Evolutionary conservation across 2,797 vertebrate genomes (phyloP), one percentile per base, ranked within the genome.

Genomic region (Trachops cirrhosus): DNA sequence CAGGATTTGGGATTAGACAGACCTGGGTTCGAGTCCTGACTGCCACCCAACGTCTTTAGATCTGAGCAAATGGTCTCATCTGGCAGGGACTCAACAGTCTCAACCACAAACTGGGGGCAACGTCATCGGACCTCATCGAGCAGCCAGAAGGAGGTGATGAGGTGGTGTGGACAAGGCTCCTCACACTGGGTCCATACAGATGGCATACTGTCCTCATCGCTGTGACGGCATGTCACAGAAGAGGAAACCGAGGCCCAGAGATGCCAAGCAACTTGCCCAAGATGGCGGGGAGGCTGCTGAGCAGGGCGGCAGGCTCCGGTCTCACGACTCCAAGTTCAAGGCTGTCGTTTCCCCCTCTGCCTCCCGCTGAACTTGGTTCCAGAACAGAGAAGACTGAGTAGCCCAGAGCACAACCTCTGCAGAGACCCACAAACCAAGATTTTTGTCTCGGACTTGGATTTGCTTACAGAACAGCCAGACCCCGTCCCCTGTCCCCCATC

Each of bases 361-460:
- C 84, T 74, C 74, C 93, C 57, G 1, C 77, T 86, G 34, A 91
- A 78, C 62, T 32, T 11, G 29, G n/a, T 44, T 95, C 84, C 41
- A 70, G 70, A 88, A 86, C 46, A 59, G 94, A 90, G 57, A 22
- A 86, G 52, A 29, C 21, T n/a, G 37, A 68, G 52, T 16, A 64
- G 50, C 75, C 64, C 52, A 48, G 71, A 59, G 24, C 21, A 48
- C 34, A 21, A 29, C 21, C 54, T 64, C 52, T 8, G 32, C 18
- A 10, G 52, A 91, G 32, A 77, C 29, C 79, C 73, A 68, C n/a
- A 34, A 24, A 37, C 21, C 6, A 62, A 59, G 44, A 46, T n/a
- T 80, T 46, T 48, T 10, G 7, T 44, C 75, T 62, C 29, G 22
- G 57, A 67, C 73, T 18, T 37, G 24, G 19, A 14, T 82, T 39